Conservation (phyloP, 1,140 invertebrate species). For the Lasioglossum baleicum region DNA sequence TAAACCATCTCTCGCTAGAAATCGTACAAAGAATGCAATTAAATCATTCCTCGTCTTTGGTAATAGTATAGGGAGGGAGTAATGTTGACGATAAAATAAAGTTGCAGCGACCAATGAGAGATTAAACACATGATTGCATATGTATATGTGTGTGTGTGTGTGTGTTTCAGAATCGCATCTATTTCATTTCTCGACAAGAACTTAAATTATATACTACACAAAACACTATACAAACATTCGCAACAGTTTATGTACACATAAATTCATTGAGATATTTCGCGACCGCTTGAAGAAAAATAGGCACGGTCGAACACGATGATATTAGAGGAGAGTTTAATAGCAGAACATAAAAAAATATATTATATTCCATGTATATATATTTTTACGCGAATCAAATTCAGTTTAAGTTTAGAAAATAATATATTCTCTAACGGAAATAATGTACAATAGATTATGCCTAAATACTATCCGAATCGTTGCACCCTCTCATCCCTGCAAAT, state of each 20-base stretch:
- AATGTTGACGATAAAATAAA: conserved; percentile 26
- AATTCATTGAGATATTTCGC: no score
- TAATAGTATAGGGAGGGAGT: background rate
- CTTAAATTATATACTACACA: no score
- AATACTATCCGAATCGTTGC: conserved; percentile 34
- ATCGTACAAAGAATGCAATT: conserved; percentile 48
- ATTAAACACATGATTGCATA: background rate
- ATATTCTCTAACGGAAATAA: conserved; percentile 52
- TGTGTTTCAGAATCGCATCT: conserved; percentile 24
- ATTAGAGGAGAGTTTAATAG: conserved; percentile 9
- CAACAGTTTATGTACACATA: no score
- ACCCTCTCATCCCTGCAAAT: no score
- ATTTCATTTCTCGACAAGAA: conserved; percentile 11
- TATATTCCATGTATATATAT: conserved; percentile 44
- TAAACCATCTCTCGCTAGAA: conserved; percentile 34
- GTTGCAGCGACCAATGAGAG: conserved; percentile 27
- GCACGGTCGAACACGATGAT: conserved; percentile 19
- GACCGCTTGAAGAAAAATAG: no score
- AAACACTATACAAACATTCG: no score
- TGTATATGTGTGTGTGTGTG: no score
- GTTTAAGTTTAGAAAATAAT: conserved; percentile 53
- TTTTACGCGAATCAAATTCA: conserved; percentile 53
- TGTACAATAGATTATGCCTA: conserved; percentile 51
- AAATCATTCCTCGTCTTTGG: conserved; percentile 52
- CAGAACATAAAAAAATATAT: conserved; percentile 48